These are phyloP conservation scores for Arvicanthis niloticus DNA, from an alignment of 2,113 vertebrate species.

Conservation along the genomic window DNA sequence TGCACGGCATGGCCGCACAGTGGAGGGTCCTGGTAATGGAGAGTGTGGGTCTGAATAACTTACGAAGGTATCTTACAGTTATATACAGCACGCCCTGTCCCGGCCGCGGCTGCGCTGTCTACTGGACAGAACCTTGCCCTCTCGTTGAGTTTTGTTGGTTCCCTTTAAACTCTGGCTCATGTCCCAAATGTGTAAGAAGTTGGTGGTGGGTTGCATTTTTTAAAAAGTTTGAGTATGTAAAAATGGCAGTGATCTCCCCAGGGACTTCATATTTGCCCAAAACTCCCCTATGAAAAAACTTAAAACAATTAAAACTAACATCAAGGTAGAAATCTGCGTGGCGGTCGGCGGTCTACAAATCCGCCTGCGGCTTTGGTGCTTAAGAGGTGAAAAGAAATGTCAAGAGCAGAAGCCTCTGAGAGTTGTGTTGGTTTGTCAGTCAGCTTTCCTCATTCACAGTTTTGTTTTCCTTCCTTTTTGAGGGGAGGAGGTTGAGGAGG, in stretches of 20 bases:
- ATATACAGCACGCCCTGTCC: conserved; percentile 89
- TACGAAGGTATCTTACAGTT: conserved; percentile 90
- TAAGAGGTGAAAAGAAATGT: conserved; percentile 86
- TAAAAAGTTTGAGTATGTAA: conserved; percentile 94
- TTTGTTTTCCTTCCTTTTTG: conserved; percentile 64
- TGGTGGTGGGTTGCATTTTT: conserved; percentile 85
- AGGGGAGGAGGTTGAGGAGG: conserved; percentile 53
- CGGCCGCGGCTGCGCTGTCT: conserved; percentile 79
- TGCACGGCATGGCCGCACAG: conserved; percentile 91
- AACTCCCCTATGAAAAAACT: conserved; percentile 89
- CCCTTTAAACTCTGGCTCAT: conserved; percentile 89
- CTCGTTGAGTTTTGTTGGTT: conserved; percentile 76
- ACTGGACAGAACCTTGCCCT: conserved; percentile 84
- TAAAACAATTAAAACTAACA: conserved; percentile 86
- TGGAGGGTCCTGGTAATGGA: conserved; percentile 88
- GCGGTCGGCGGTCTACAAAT: conserved; percentile 88
- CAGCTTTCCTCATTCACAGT: conserved; percentile 80
- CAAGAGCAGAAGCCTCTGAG: conserved; percentile 75
- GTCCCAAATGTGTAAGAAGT: conserved; percentile 91
- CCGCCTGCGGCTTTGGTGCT: conserved; percentile 89
- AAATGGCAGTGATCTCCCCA: conserved; percentile 95
- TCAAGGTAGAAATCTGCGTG: conserved; percentile 84
- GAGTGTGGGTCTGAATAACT: conserved; percentile 92
- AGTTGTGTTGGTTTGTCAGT: conserved; percentile 60
- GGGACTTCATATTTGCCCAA: conserved; percentile 84